Evolutionary conservation across 2,888 invertebrate genomes (phyloP), one percentile per base, ranked within the genome.

Genomic region (Syritta pipiens): DNA sequence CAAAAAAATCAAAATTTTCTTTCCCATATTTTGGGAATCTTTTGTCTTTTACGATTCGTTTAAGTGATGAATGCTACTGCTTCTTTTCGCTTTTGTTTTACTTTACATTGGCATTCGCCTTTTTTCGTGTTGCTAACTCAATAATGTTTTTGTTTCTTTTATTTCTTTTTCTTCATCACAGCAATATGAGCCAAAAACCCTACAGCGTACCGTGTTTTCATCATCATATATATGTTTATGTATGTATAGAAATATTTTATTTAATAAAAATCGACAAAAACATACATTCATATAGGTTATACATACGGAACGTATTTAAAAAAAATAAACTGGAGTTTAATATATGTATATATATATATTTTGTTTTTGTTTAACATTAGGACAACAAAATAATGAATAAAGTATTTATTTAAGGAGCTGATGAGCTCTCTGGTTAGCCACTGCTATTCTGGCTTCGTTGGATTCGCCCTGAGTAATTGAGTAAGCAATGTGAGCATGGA

Each of bases 371-470:
- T 67, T 69, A 82, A 76, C 57, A 65, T 75, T 74, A 82, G 62
- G 81, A 81, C 55, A 72, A 53, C 49, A 79, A 71, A 82, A 79
- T 57, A 81, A 82, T 68, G 74, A 81, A 68, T 68, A 76, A n/a
- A 49, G 30, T 53, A 37, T 91, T 92, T 95, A 95, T 93, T 96
- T 96, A 90, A 97, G 94, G 88, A 98, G 94, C 91, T 97, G 97
- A 91, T 96, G 96, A 88, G 98, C 97, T 87, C 97, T 94, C 91
- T 97, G 96, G 91, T 98, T 98, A 88, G 98, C 98, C 90, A 96
- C 95, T 90, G 94, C 94, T 94, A 98, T 97, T 92, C 97, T 95
- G 88, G 95, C 94, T 91, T 97, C 96, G 91, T 98, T 98, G 85
- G 97, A 96, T 90, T 95, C 94, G 85, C 94, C 95, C 93, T 94